phyloP scores from a whole-genome alignment of 2,797 vertebrate genomes.

The Hemibagrus guttatus region DNA sequence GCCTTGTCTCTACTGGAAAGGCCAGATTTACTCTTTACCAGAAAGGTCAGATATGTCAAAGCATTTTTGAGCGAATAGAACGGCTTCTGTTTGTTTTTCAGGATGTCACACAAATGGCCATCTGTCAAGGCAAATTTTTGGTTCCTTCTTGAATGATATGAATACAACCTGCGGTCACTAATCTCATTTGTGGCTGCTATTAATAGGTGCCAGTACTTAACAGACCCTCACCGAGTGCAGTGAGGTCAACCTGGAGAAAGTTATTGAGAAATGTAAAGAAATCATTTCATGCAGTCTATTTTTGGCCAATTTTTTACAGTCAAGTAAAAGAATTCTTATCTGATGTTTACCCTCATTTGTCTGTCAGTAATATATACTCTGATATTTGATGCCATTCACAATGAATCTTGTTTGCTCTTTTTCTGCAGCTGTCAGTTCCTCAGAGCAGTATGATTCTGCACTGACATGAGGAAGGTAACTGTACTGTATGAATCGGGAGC shows the following conservation, averaged over 20 bases:
- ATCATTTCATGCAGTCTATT: not conserved
- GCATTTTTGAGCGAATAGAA: not conserved
- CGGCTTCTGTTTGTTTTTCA: constrained; percentile 7
- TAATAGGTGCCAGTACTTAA: constrained; percentile 42
- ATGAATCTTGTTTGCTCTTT: not conserved
- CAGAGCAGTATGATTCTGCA: not conserved
- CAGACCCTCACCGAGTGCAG: constrained; percentile 17
- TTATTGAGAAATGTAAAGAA: not conserved
- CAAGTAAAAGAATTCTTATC: not conserved
- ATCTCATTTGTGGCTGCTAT: constrained; percentile 54
- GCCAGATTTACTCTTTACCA: not conserved
- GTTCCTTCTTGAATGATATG: constrained; percentile 35
- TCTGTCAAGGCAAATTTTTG: constrained; percentile 26
- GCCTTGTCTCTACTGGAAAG: not conserved
- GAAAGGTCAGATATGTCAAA: not conserved
- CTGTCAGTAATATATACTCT: not conserved
- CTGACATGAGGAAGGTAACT: constrained; percentile 36
- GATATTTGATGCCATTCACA: constrained; percentile 17
- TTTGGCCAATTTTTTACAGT: not conserved
- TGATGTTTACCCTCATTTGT: not conserved
- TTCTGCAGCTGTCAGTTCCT: constrained; percentile 29
- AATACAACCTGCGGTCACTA: constrained; percentile 24
- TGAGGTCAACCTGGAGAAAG: not conserved
- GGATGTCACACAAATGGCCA: constrained; percentile 12
- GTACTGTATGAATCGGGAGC: not conserved